Conservation (phyloP, 2,113 vertebrate genomes). For the Hippocampus zosterae region DNA sequence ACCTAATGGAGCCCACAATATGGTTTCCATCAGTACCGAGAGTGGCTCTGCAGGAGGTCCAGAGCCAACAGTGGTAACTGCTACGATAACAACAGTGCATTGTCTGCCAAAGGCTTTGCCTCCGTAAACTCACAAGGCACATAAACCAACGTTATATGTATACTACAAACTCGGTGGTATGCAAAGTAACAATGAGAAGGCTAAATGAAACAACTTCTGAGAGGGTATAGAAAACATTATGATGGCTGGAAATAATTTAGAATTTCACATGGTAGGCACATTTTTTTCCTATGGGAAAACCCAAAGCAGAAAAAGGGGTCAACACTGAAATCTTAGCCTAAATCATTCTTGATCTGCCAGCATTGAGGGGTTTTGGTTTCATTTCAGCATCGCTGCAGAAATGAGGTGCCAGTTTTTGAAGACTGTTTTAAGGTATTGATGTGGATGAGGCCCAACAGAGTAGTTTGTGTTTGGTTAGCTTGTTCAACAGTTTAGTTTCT, state of each 20-base stretch:
- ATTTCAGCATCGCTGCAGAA: conserved; percentile 20
- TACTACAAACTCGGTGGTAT: conserved; percentile 4
- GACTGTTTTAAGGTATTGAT: conserved; percentile 9
- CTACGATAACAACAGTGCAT: conserved; percentile 28
- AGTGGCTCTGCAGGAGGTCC: conserved; percentile 31
- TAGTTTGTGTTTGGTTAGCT: neutral
- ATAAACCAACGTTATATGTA: conserved; percentile 5
- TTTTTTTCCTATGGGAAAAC: conserved; percentile 41
- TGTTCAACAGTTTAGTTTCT: neutral
- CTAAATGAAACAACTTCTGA: conserved; percentile 10
- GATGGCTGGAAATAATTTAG: conserved; percentile 54
- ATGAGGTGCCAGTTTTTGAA: conserved; percentile 23
- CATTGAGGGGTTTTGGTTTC: conserved; percentile 39
- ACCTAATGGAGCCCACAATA: conserved; percentile 45
- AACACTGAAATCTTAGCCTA: conserved; percentile 31
- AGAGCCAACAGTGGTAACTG: conserved; percentile 21
- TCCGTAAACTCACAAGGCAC: conserved; percentile 11
- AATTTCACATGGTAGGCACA: conserved; percentile 38
- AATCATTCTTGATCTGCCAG: conserved; percentile 43
- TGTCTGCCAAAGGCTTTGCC: conserved; percentile 23
- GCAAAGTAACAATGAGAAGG: conserved; percentile 2
- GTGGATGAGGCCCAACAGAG: neutral
- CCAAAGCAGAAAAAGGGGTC: conserved; percentile 28
- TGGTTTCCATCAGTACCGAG: conserved; percentile 55
- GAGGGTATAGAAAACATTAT: conserved; percentile 19